These are phyloP conservation scores for Acronicta alni DNA, from an alignment of 2,888 invertebrate genomes.

Conservation along the genomic window DNA sequence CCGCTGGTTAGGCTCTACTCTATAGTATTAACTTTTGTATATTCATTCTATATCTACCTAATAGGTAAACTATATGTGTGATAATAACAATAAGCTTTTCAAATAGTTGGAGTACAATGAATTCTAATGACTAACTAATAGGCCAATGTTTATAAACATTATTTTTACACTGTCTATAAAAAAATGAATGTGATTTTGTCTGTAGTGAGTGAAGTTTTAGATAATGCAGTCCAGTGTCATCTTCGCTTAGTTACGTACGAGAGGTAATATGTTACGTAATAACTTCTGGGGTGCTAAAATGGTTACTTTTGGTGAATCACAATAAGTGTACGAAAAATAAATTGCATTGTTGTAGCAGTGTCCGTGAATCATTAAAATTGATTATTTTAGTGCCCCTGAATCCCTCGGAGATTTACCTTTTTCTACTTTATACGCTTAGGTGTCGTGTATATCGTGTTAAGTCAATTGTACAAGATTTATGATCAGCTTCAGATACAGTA, in stretches of 20 bases:
- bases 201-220: conserved; percentile 79
- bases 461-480: conserved; percentile 61
- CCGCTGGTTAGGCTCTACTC: conserved; percentile 56
- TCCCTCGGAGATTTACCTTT: conserved; percentile 29
- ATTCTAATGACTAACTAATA: conserved; percentile 80
- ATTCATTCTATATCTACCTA: conserved; percentile 81
- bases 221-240: conserved; percentile 76
- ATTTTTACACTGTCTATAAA: conserved; percentile 88
- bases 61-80: conserved; percentile 84
- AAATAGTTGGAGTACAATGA: conserved; percentile 87
- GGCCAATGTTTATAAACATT: conserved; percentile 87
- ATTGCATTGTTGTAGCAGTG: too few species aligned
- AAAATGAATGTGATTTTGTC: conserved; percentile 84
- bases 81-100: conserved; percentile 88
- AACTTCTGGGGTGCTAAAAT: too few species aligned
- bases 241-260: conserved; percentile 54
- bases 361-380: too few species aligned
- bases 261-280: too few species aligned
- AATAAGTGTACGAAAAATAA: too few species aligned
- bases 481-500: conserved; percentile 55
- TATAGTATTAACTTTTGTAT: conserved; percentile 82
- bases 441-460: conserved; percentile 52
- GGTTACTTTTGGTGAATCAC: too few species aligned
- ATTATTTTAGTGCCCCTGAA: too few species aligned
- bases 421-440: conserved; percentile 52